phyloP scores from a whole-genome alignment of 1,140 invertebrate species.

The Pseudoatta argentina region DNA sequence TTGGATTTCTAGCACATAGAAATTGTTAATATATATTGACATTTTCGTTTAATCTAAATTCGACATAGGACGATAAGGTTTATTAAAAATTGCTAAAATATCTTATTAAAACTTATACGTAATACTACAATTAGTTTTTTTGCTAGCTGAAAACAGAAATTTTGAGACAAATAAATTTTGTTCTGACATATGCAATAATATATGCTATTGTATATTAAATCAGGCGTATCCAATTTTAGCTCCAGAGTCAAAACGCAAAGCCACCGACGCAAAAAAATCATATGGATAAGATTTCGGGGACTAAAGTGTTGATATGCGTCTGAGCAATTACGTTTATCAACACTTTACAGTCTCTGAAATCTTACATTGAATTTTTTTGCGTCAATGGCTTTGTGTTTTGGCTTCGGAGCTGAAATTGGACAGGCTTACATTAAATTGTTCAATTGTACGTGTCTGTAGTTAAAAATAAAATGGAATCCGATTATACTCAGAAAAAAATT shows the following conservation, averaged over 20 bases:
- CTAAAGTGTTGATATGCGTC: too few species aligned
- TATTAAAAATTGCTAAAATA: neutral
- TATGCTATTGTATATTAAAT: neutral
- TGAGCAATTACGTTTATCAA: too few species aligned
- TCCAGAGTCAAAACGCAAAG: too few species aligned
- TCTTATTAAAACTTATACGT: neutral
- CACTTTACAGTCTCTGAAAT: too few species aligned
- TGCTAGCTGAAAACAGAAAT: neutral
- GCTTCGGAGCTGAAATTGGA: too few species aligned
- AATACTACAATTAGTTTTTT: neutral
- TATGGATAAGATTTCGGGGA: too few species aligned
- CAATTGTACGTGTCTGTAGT: neutral
- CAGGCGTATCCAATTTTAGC: too few species aligned
- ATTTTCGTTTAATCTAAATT: neutral
- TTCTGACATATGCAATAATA: neutral
- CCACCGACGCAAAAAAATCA: too few species aligned
- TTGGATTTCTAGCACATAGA: neutral
- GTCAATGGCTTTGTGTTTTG: too few species aligned
- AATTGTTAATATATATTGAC: neutral
- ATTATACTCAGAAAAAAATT: neutral
- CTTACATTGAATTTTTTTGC: too few species aligned
- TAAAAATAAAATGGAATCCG: slow-evolving; percentile 1
- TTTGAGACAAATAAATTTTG: neutral
- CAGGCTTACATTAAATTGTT: neutral
- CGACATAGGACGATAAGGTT: neutral